These are phyloP conservation scores for Pachycephus smyrnensis DNA, from an alignment of 2,888 invertebrate genomes.

Conservation along the genomic window DNA sequence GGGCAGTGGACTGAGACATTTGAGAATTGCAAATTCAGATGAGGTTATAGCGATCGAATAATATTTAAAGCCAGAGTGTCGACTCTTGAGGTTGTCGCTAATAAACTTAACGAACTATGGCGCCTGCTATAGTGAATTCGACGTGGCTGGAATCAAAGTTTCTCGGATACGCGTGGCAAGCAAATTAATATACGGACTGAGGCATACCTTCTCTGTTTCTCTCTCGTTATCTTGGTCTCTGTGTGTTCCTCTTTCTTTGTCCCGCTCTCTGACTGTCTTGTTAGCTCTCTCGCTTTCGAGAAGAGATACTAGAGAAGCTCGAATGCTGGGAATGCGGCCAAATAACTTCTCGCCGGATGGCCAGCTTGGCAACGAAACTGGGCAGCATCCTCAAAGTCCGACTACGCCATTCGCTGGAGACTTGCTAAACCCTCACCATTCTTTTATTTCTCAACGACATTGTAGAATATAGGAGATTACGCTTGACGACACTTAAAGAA, in stretches of 20 bases:
- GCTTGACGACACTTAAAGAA: background rate
- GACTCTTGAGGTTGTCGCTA: slow-evolving; percentile 9
- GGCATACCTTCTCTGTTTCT: background rate
- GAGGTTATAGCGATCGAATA: slow-evolving; percentile 2
- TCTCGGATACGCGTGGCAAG: slow-evolving; percentile 9
- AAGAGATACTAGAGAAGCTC: background rate
- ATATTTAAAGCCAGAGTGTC: slow-evolving; percentile 11
- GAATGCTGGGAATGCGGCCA: background rate
- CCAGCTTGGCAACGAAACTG: slow-evolving; percentile 4
- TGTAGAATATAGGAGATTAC: background rate
- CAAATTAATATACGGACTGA: slow-evolving; percentile 18
- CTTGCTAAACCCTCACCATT: background rate
- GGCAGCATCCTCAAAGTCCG: background rate
- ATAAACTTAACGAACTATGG: slow-evolving; percentile 17
- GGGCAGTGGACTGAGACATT: background rate
- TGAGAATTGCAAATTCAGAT: background rate
- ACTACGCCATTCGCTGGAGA: background rate
- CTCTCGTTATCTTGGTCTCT: background rate
- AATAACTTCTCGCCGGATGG: slow-evolving; percentile 8
- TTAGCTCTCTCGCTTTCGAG: background rate
- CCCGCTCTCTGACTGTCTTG: background rate
- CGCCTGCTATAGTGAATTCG: background rate
- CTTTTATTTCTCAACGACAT: background rate
- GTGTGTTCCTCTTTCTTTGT: background rate
- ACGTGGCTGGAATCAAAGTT: slow-evolving; percentile 16